These are phyloP conservation scores for Chelon labrosus DNA, from an alignment of 2,797 vertebrate genomes.

Conservation along the genomic window DNA sequence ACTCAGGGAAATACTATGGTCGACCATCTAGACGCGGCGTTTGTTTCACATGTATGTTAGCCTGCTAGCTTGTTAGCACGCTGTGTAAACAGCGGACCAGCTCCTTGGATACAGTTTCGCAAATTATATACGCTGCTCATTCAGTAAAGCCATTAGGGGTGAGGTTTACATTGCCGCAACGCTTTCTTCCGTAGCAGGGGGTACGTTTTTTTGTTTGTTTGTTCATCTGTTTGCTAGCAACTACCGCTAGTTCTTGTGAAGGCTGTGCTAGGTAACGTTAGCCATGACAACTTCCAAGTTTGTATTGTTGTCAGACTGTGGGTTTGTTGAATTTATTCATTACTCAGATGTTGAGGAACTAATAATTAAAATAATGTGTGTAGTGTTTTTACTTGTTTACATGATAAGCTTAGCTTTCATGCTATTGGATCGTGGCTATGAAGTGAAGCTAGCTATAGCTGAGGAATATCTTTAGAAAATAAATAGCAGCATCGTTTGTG, in stretches of 20 bases:
- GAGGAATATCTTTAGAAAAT: not conserved
- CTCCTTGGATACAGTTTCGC: not conserved
- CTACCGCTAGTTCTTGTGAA: slow-evolving; percentile 34
- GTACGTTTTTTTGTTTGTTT: slow-evolving; percentile 37
- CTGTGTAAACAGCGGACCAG: not conserved
- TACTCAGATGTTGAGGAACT: not conserved
- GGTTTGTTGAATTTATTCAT: not conserved
- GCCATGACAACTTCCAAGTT: slow-evolving; percentile 16
- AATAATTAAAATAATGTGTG: too few species aligned
- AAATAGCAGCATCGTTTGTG: not conserved
- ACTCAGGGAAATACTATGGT: slow-evolving; percentile 53
- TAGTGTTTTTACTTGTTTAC: not conserved
- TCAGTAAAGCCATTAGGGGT: fast-evolving
- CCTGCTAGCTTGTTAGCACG: slow-evolving; percentile 39
- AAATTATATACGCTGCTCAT: not conserved
- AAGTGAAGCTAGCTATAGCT: not conserved
- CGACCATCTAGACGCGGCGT: slow-evolving; percentile 47
- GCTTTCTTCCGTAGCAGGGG: slow-evolving; percentile 13
- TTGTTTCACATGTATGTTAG: slow-evolving; percentile 69
- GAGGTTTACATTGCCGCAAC: not conserved
- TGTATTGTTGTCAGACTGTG: not conserved
- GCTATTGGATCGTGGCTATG: not conserved
- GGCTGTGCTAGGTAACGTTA: slow-evolving; percentile 7
- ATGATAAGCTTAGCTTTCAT: slow-evolving; percentile 22
- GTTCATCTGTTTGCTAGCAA: slow-evolving; percentile 34